phyloP scores from a whole-genome alignment of 1,140 invertebrate species.

The Drosophila setifemur region DNA sequence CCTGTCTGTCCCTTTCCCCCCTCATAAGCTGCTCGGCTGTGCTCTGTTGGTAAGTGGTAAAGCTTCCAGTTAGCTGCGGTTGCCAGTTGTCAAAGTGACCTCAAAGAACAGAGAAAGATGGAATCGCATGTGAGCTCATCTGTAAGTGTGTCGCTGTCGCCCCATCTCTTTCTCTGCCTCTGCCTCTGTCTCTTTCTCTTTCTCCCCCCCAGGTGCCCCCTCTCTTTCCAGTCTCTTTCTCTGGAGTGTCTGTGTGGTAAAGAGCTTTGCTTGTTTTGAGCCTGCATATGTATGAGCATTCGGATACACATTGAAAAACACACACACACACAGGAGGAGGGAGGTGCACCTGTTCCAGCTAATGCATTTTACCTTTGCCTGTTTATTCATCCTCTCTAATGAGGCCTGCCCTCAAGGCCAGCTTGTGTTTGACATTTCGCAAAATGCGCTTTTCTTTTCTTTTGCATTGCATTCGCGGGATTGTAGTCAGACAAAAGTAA shows the following conservation, averaged over 20 bases:
- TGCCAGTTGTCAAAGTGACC: conserved; percentile 77
- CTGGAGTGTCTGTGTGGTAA: conserved; percentile 28
- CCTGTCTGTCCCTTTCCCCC: conserved; percentile 1
- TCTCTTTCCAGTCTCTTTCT: background rate
- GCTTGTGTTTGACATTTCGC: conserved; percentile 52
- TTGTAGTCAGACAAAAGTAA: conserved; percentile 29
- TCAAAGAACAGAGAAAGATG: conserved; percentile 65
- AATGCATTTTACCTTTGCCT: conserved; percentile 38
- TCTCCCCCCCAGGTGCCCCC: background rate
- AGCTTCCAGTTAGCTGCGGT: conserved; percentile 64
- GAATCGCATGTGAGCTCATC: conserved; percentile 42
- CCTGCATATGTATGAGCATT: conserved; percentile 9
- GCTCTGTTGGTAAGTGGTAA: conserved; percentile 46
- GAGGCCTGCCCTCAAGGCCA: conserved; percentile 45
- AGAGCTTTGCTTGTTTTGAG: conserved; percentile 52
- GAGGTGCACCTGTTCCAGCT: background rate
- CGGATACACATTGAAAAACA: background rate
- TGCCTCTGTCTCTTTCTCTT: background rate
- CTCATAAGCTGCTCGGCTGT: conserved; percentile 3
- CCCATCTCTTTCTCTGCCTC: background rate
- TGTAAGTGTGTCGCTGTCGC: conserved; percentile 44
- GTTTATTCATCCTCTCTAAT: conserved; percentile 52
- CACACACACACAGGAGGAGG: background rate
- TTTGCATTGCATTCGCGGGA: background rate
- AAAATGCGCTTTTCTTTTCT: conserved; percentile 44